Percentiles rank a stretch among this genome's conserved stretches.
phyloP scores from a whole-genome alignment of 37 sponge, comb jelly and placozoan species.

The Halisarca cf. caerulea region DNA sequence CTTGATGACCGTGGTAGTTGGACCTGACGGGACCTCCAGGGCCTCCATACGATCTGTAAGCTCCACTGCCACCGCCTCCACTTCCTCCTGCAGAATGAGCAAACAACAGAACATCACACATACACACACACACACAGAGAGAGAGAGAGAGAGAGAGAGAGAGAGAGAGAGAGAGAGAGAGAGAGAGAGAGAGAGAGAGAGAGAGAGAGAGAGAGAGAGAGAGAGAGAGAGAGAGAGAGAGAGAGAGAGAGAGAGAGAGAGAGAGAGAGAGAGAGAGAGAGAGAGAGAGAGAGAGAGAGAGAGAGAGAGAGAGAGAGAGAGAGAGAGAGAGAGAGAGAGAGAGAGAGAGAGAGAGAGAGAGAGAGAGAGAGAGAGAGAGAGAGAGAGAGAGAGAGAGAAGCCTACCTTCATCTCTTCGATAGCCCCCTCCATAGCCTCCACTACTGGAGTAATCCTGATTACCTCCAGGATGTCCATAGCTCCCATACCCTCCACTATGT shows the following conservation, averaged over 20 bases:
- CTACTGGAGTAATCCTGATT: constrained; percentile 3
- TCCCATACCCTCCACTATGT: not conserved
- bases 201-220: constrained; percentile 12
- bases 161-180: constrained; percentile 33
- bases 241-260: constrained; percentile 27
- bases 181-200: constrained; percentile 1
- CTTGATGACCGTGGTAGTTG: not conserved
- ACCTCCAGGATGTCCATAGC: constrained; percentile 2
- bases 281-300: not conserved
- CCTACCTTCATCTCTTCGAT: constrained; percentile 12
- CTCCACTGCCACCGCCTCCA: not conserved
- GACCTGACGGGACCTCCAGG: constrained; percentile 5
- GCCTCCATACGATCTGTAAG: not conserved
- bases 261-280: constrained; percentile 13
- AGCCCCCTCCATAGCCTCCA: constrained; percentile 23
- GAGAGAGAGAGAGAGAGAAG: too few species aligned
- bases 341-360: too few species aligned
- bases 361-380: too few species aligned
- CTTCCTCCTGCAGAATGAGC: not conserved
- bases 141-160: constrained; percentile 47
- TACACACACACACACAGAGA: not conserved
- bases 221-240: constrained; percentile 32
- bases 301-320: too few species aligned
- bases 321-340: too few species aligned
- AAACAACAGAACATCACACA: not conserved